Conservation (phyloP, 37 sponge, comb jelly and placozoan species). For the Haliclona indistincta region DNA sequence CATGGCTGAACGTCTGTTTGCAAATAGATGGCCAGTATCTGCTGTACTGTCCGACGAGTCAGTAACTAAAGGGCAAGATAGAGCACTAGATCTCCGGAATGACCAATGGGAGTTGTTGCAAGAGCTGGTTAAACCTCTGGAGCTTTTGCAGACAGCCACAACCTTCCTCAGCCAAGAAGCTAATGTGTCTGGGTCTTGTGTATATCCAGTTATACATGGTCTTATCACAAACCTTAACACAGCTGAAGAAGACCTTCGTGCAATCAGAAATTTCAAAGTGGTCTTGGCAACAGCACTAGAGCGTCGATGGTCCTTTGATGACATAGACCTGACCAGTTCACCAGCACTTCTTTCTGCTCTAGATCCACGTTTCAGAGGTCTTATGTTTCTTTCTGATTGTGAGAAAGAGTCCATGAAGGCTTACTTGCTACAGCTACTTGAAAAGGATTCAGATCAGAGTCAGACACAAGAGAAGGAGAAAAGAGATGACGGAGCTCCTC, state of each 20-base stretch:
- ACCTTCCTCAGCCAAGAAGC: slow-evolving; percentile 11
- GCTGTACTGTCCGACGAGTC: slow-evolving; percentile 38
- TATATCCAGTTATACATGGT: background rate
- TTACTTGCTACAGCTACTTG: background rate
- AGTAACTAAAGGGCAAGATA: slow-evolving; percentile 10
- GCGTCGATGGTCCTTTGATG: slow-evolving; percentile 13
- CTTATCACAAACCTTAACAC: background rate
- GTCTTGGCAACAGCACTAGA: background rate
- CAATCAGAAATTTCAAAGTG: background rate
- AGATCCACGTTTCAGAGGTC: slow-evolving; percentile 16
- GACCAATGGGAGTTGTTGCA: slow-evolving; percentile 12
- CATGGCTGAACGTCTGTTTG: slow-evolving; percentile 13
- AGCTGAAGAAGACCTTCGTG: background rate
- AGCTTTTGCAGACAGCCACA: slow-evolving; percentile 24
- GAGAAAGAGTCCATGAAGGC: background rate
- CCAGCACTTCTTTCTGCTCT: slow-evolving; percentile 20
- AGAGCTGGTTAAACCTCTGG: slow-evolving; percentile 1
- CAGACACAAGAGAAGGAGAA: background rate
- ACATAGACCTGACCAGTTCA: background rate
- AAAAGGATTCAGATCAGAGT: background rate
- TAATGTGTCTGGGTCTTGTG: slow-evolving; percentile 19
- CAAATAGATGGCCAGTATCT: slow-evolving; percentile 21
- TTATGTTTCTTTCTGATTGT: slow-evolving; percentile 1
- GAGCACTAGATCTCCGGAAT: slow-evolving; percentile 4
- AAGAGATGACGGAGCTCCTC: background rate